Base-by-base conservation (phyloP, 2,888 invertebrate genomes). In the Polyommatus iphigenia region DNA sequence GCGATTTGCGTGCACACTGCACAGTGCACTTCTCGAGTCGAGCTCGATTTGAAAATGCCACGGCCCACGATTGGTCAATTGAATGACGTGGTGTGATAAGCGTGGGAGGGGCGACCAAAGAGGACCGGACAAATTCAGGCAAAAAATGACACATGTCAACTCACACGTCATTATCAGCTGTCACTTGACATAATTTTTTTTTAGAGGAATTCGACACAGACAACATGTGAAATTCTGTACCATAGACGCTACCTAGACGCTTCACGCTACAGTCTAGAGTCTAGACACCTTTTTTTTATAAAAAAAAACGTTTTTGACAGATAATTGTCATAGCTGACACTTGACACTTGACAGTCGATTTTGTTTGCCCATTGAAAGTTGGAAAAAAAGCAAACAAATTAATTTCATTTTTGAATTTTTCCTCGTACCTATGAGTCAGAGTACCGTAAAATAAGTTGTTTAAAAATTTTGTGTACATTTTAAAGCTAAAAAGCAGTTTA, bases 341-440 rank as follows among this genome's bases (percentile, higher is more conserved):
- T 32, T 36, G 36, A 36, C 57, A 18, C 8, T 41, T 7, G 41
- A 41, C 41, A 8, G 41, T 13, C 3, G 62, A 24, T 62, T 24
- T 24, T 62, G 29, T 67, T 67, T 24, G 24, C 24, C 8, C 57
- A n/a, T 8, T 59, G 20, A 3, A 59, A 29, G 15, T 62, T 67
- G 24, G 24, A 67, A 5, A 67, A 67, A 54, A 29, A 15, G 18
- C 67, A 32, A 32, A 29, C 15, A 67, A 67, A 67, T 67, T 4
- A 29, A 29, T 67, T 67, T 29, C 1, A 4, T 29, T 67, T 67
- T 67, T 67, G 5, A 4, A 15, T 20, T 29, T 29, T 67, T 67
- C 67, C 67, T 29, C 15, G 29, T 29, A n/a, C n/a, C n/a, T n/a
- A 67, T 67, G 67, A 67, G 67, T 67, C 67, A 67, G 29, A 32